phyloP scores from a whole-genome alignment of 2,888 invertebrate genomes.

The Athripsodes cinereus region DNA sequence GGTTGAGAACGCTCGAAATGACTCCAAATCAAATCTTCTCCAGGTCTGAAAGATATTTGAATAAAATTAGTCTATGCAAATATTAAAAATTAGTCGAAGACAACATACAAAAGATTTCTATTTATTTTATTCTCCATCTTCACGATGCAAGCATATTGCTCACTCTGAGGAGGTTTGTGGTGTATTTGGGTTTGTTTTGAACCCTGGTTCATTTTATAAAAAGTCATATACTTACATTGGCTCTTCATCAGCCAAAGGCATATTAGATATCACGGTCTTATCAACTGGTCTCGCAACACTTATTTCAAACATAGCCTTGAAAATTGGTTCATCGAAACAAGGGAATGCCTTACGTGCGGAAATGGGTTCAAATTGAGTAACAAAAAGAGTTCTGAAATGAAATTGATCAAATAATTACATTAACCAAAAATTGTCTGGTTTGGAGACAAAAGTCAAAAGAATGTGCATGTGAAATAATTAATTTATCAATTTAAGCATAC shows the following conservation, averaged over 20 bases:
- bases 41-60: conserved; percentile 42
- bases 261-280: conserved; percentile 63
- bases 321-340: conserved; percentile 72
- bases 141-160: too few relatives aligned
- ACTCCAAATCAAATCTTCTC: conserved; percentile 68
- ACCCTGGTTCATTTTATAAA: too few relatives aligned
- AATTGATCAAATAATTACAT: conserved; percentile 2
- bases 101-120: too few relatives aligned
- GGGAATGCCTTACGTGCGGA: conserved; percentile 64
- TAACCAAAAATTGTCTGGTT: neutral
- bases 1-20: conserved; percentile 68
- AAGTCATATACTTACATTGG: conserved; percentile 43
- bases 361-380: conserved; percentile 62
- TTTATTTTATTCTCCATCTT: too few relatives aligned
- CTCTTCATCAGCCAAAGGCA: conserved; percentile 54
- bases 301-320: conserved; percentile 70
- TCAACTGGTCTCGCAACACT: conserved; percentile 60
- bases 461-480: neutral
- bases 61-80: too few relatives aligned
- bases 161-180: too few relatives aligned
- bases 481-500: conserved; percentile 26
- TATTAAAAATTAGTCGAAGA: too few relatives aligned
- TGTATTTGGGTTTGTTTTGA: too few relatives aligned
- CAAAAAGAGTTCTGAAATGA: conserved; percentile 50
- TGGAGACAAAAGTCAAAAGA: neutral